A percentile compares a stretch with the other conserved stretches of the same genome.
Evolutionary conservation across 2,797 vertebrate genomes (phyloP).

Genomic region (Bufotes viridis): DNA sequence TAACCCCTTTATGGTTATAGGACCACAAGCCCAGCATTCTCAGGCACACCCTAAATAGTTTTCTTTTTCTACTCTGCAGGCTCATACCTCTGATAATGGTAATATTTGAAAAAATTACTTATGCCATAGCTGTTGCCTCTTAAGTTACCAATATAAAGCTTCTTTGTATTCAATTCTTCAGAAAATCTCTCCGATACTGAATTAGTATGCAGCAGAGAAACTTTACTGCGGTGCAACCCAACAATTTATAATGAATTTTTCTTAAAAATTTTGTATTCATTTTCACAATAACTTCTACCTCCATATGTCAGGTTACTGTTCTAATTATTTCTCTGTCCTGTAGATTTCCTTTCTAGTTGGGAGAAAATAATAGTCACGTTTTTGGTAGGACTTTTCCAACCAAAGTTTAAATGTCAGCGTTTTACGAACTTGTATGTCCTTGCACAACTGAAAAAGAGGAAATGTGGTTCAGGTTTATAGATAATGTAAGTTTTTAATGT

Average conservation of each 20-base stretch:
- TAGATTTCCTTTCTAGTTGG: conserved; percentile 1
- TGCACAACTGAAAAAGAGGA: conserved; percentile 1
- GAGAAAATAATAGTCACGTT: conserved; percentile 28
- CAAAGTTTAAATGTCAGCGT: conserved; percentile 29
- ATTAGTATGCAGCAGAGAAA: not conserved
- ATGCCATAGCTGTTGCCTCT: not conserved
- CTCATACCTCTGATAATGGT: not conserved
- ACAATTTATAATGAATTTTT: not conserved
- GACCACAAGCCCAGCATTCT: not conserved
- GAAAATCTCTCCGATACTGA: not conserved
- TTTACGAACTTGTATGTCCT: not conserved
- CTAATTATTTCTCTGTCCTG: conserved; percentile 24
- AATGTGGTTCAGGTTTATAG: not conserved
- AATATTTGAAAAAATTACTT: not conserved
- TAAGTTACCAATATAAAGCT: not conserved
- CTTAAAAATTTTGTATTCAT: not conserved
- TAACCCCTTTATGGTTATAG: not conserved
- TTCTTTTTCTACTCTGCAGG: not conserved
- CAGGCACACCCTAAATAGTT: not conserved
- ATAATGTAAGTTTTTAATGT: conserved; percentile 12
- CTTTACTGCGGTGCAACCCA: not conserved
- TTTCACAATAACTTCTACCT: not conserved
- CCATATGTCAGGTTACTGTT: conserved; percentile 1
- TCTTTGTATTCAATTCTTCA: not conserved
- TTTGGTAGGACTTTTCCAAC: not conserved